phyloP scores from a whole-genome alignment of 2,888 invertebrate species.

The Diarsia mendica region DNA sequence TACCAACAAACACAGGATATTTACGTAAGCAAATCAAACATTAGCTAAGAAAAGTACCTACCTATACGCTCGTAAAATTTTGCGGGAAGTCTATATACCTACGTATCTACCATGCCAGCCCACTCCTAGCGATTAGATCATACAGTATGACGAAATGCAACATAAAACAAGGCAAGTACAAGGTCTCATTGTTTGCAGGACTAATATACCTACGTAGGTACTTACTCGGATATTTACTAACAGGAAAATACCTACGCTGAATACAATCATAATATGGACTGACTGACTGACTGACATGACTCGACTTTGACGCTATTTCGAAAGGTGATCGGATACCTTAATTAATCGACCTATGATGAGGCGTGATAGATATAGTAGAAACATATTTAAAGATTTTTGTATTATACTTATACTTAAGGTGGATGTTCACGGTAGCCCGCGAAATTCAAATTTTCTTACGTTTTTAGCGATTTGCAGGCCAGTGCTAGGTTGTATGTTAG shows the following conservation, averaged over 20 bases:
- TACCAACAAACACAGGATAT: slow-evolving; percentile 31
- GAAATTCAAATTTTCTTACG: too few species aligned
- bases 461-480: too few species aligned
- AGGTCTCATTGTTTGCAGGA: slow-evolving; percentile 58
- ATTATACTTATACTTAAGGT: too few species aligned
- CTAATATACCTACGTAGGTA: slow-evolving; percentile 44
- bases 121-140: slow-evolving; percentile 59
- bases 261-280: slow-evolving; percentile 49
- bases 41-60: slow-evolving; percentile 25
- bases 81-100: background rate
- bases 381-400: too few species aligned
- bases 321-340: slow-evolving; percentile 27
- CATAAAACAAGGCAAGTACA: slow-evolving; percentile 53
- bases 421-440: too few species aligned
- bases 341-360: slow-evolving; percentile 1
- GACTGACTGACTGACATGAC: slow-evolving; percentile 17
- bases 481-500: too few species aligned
- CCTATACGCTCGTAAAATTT: slow-evolving; percentile 24
- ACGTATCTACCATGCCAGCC: slow-evolving; percentile 14
- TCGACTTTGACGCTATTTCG: slow-evolving; percentile 51
- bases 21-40: slow-evolving; percentile 36
- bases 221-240: slow-evolving; percentile 20
- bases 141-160: slow-evolving; percentile 51
- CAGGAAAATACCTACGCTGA: slow-evolving; percentile 50
- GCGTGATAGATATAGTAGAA: too few species aligned